Percentiles rank a stretch among this genome's conserved stretches.
phyloP scores from a whole-genome alignment of 2,113 vertebrate species.

The Caretta caretta region DNA sequence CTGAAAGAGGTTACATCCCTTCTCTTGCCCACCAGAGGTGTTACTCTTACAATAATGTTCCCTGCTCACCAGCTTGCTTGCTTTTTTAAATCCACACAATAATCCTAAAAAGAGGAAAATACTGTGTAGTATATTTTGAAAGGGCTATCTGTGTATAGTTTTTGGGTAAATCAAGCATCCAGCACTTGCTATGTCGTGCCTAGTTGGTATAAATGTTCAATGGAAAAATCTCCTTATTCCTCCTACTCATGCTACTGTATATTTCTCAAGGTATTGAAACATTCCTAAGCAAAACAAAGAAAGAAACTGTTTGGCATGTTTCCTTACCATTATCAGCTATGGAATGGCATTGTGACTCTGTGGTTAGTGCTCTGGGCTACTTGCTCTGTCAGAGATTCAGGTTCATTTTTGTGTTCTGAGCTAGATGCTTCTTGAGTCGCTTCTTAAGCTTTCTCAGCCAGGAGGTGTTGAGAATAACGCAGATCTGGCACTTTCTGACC shows the following conservation, averaged over 20 bases:
- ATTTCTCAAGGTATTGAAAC: not conserved
- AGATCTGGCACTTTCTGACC: not conserved
- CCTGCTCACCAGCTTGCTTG: conserved; percentile 2
- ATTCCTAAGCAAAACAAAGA: not conserved
- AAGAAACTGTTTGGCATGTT: not conserved
- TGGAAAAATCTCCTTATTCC: not conserved
- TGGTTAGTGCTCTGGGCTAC: not conserved
- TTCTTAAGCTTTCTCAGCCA: not conserved
- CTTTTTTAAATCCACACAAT: not conserved
- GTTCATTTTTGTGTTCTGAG: not conserved
- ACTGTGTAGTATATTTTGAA: not conserved
- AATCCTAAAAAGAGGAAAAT: not conserved
- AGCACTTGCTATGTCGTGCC: not conserved
- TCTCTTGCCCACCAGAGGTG: not conserved
- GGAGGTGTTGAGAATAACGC: too few relatives aligned
- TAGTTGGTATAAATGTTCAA: not conserved
- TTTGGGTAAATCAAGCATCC: not conserved
- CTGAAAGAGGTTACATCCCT: conserved; percentile 3
- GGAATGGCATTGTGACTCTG: not conserved
- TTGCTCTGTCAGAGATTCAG: not conserved
- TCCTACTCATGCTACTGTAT: not conserved
- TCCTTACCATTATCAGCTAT: too few relatives aligned
- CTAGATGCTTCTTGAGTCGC: not conserved
- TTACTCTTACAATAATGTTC: not conserved
- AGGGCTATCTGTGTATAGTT: not conserved